These are phyloP conservation scores for Calycopis cecrops DNA, from an alignment of 1,140 invertebrate species.

Conservation along the genomic window DNA sequence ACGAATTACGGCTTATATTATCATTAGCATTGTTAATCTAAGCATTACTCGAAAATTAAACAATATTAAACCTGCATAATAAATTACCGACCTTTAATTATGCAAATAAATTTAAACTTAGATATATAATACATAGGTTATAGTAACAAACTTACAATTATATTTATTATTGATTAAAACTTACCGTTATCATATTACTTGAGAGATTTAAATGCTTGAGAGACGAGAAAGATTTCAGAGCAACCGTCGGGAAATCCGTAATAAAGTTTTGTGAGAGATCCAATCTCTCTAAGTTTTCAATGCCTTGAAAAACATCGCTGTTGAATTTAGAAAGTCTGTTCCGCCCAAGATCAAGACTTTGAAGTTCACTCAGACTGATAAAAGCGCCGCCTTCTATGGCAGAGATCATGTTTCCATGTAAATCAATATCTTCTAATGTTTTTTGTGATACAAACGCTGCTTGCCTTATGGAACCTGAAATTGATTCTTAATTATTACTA, in stretches of 20 bases:
- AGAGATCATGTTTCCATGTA: constrained; percentile 85
- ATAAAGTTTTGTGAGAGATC: constrained; percentile 92
- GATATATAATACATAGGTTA: too few species aligned
- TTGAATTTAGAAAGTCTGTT: constrained; percentile 87
- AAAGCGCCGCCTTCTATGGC: constrained; percentile 85
- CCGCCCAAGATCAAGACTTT: constrained; percentile 82
- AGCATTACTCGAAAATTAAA: too few species aligned
- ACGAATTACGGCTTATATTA: too few species aligned
- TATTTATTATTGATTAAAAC: background rate
- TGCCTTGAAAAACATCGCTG: constrained; percentile 87
- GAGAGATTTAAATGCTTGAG: constrained; percentile 86
- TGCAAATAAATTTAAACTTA: too few species aligned
- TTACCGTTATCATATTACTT: constrained; percentile 88
- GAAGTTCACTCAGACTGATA: constrained; percentile 78
- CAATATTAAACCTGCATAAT: too few species aligned
- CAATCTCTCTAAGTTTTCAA: constrained; percentile 83
- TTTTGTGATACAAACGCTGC: constrained; percentile 80
- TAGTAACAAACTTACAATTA: too few species aligned
- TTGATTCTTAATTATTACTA: background rate
- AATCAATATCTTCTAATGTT: constrained; percentile 82
- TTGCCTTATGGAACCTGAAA: constrained; percentile 79
- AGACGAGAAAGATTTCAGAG: constrained; percentile 80
- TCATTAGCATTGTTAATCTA: too few species aligned
- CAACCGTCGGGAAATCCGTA: constrained; percentile 84
- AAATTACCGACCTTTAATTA: too few species aligned